A percentile compares a stretch with the other conserved stretches of the same genome.
Conservation (phyloP, 2,888 invertebrate species). For the Resseliella maxima region DNA sequence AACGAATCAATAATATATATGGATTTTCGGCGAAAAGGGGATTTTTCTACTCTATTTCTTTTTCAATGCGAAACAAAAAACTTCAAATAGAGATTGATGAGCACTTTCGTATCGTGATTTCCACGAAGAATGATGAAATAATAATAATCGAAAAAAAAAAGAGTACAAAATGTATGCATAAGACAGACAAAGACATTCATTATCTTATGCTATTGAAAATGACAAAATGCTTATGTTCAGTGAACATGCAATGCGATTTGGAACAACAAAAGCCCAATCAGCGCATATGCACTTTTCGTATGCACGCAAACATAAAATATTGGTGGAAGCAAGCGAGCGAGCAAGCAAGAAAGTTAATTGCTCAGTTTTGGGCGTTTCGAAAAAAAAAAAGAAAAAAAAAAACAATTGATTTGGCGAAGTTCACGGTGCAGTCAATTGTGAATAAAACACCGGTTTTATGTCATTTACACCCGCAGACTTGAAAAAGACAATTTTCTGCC, state of each 20-base stretch:
- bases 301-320: too few species aligned
- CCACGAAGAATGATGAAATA: too few species aligned
- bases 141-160: too few species aligned
- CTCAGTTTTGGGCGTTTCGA: neutral
- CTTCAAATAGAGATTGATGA: too few species aligned
- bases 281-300: too few species aligned
- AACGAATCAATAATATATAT: neutral
- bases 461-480: slow-evolving; percentile 35
- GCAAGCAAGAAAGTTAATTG: slow-evolving; percentile 16
- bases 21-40: too few species aligned
- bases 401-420: neutral
- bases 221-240: slow-evolving; percentile 3
- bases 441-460: slow-evolving; percentile 27
- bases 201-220: neutral
- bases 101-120: too few species aligned
- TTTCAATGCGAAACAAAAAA: too few species aligned
- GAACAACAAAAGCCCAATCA: too few species aligned
- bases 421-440: slow-evolving; percentile 10
- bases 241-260: neutral
- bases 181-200: too few species aligned
- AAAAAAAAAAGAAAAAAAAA: neutral
- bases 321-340: neutral
- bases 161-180: too few species aligned
- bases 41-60: too few species aligned
- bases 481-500: neutral